Evolutionary conservation across 2,113 vertebrate genomes (phyloP).

Genomic region (Eptesicus fuscus): DNA sequence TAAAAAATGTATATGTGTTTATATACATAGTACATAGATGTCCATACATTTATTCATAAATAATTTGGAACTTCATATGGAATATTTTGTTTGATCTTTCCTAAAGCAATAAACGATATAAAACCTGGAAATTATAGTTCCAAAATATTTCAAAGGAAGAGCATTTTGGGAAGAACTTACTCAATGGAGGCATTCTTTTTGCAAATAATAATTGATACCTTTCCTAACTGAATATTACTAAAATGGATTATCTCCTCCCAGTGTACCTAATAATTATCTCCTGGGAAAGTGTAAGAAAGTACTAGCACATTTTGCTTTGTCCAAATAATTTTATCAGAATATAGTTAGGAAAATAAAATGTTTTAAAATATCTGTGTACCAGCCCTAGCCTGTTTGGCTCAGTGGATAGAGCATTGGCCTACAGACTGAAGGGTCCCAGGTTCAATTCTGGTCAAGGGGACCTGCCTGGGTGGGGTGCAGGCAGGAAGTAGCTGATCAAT

Average conservation of each 20-base stretch:
- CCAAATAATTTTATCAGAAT: not conserved
- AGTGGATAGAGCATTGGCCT: no score
- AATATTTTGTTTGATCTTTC: not conserved
- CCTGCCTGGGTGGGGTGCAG: no score
- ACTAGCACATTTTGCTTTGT: not conserved
- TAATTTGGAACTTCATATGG: not conserved
- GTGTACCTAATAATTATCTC: not conserved
- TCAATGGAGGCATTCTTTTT: not conserved
- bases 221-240: constrained; percentile 20
- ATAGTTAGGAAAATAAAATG: constrained; percentile 1
- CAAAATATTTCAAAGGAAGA: constrained; percentile 48
- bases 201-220: constrained; percentile 44
- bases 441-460: no score
- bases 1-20: not conserved
- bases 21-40: not conserved
- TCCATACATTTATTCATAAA: not conserved
- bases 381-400: no score
- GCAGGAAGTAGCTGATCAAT: no score
- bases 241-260: constrained; percentile 16
- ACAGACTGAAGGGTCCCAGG: no score
- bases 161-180: not conserved
- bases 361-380: not conserved
- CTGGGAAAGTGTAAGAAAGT: not conserved
- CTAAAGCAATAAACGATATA: not conserved
- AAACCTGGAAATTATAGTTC: not conserved